Base-by-base conservation (phyloP, 2,888 invertebrate species). In the Iselma pallidipennis region DNA sequence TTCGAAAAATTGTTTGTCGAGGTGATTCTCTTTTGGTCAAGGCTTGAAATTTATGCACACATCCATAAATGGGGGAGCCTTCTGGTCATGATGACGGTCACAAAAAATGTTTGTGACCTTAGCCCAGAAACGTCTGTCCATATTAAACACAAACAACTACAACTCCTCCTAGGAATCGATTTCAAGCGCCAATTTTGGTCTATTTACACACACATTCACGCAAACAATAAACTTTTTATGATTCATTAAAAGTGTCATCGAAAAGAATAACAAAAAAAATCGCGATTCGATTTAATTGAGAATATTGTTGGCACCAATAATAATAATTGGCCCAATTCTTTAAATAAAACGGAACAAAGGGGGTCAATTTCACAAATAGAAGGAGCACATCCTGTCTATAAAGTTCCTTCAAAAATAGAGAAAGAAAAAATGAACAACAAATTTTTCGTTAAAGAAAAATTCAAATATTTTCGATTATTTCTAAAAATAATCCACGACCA, bases 121-220 rank as follows among this genome's bases (percentile, higher is more conserved):
- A 63, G 63, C 63, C 58, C 63, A 63, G 49, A 57, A 57, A 61
- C 56, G 57, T 61, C 61, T 42, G 29, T 57, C 52, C 56, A 49
- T 21, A 42, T 42, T 21, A n/a, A 23, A 50, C 14, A 50, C 33
- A 12, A 33, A 33, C 10, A 19, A n/a, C n/a, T 48, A n/a, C 9
- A 33, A 33, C 53, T n/a, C 7, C 53, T 14, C 31, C 31, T 10
- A 52, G 14, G 7, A 52, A 31, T 53, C 16, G 33, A 33, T 53
- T 29, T 33, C 1, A 33, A 33, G 12, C 33, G 12, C 12, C 19
- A 28, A 50, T 49, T 60, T 55, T 55, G 1, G 37, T 37, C 7
- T 37, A 37, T 37, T 37, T 37, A 37, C 16, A 37, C 14, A 16
- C 33, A 14, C 2, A 2, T 7, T 2, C 14, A 14, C 33, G 14